phyloP scores from a whole-genome alignment of 2,113 vertebrate species.

The Podocnemis expansa region DNA sequence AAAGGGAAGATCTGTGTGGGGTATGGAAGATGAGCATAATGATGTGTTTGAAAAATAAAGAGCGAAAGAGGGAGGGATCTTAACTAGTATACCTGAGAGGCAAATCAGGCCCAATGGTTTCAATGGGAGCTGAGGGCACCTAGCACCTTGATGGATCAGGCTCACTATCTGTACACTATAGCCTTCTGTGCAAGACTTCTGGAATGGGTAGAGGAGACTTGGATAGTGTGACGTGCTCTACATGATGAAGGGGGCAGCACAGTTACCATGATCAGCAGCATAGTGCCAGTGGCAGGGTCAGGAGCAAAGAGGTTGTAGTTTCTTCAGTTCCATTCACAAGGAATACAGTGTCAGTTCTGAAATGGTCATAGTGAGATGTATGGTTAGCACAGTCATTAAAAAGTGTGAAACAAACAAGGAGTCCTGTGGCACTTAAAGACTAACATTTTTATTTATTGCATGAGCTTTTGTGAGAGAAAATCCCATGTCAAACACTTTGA shows the following conservation, averaged over 20 bases:
- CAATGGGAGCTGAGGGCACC: neutral
- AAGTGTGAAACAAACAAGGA: too few species aligned
- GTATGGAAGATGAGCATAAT: too few species aligned
- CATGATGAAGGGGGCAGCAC: neutral
- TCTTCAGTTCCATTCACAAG: neutral
- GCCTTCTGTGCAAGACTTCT: accelerated
- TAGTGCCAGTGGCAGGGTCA: neutral
- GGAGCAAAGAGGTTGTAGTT: neutral
- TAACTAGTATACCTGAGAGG: too few species aligned
- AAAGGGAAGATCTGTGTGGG: too few species aligned
- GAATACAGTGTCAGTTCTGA: neutral
- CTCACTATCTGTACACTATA: neutral
- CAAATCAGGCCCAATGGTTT: neutral
- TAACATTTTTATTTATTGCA: too few species aligned
- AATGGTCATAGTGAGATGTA: neutral
- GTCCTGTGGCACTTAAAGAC: too few species aligned
- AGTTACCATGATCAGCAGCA: accelerated
- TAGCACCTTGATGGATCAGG: neutral
- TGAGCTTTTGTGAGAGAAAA: too few species aligned
- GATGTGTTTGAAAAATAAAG: too few species aligned
- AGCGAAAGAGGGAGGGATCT: too few species aligned
- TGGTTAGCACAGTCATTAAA: neutral
- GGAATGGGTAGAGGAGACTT: accelerated
- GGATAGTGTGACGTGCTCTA: accelerated
- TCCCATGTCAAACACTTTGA: too few species aligned